A percentile compares a stretch with the other conserved stretches of the same genome.
Conservation (phyloP, 2,888 invertebrate genomes). For the Drepanosiphum platanoidis region DNA sequence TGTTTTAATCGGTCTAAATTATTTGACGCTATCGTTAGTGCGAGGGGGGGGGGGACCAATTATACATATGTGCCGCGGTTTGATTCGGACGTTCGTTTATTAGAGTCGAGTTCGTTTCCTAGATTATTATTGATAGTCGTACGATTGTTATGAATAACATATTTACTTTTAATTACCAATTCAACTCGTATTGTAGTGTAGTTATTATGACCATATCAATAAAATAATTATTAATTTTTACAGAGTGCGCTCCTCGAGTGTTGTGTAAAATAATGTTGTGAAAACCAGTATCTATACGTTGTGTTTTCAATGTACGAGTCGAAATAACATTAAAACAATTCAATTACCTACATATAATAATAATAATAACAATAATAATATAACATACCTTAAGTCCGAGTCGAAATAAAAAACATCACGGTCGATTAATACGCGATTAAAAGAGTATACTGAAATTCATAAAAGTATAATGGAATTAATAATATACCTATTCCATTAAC, state of each 20-base stretch:
- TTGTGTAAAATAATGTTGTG: neutral
- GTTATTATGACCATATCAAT: neutral
- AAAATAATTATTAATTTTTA: neutral
- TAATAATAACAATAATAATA: no score
- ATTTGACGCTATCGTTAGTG: conserved; percentile 5
- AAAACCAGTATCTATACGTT: no score
- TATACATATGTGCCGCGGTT: neutral
- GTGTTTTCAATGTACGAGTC: no score
- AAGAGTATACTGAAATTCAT: no score
- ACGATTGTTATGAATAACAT: neutral
- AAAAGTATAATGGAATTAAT: no score
- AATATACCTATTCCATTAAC: no score
- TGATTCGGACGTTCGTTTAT: neutral
- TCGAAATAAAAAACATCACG: no score
- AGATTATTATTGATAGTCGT: conserved; percentile 4
- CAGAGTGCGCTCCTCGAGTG: neutral
- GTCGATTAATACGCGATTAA: no score
- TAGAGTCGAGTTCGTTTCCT: neutral
- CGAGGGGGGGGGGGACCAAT: no score
- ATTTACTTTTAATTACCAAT: conserved; percentile 3
- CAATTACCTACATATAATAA: no score
- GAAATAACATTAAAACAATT: no score
- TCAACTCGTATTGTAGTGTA: neutral
- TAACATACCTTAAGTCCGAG: no score
- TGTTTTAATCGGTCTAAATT: conserved; percentile 16